Percentiles rank a stretch among this genome's conserved stretches.
Evolutionary conservation across 2,113 vertebrate species (phyloP).

Genomic region (Ammospiza caudacuta): DNA sequence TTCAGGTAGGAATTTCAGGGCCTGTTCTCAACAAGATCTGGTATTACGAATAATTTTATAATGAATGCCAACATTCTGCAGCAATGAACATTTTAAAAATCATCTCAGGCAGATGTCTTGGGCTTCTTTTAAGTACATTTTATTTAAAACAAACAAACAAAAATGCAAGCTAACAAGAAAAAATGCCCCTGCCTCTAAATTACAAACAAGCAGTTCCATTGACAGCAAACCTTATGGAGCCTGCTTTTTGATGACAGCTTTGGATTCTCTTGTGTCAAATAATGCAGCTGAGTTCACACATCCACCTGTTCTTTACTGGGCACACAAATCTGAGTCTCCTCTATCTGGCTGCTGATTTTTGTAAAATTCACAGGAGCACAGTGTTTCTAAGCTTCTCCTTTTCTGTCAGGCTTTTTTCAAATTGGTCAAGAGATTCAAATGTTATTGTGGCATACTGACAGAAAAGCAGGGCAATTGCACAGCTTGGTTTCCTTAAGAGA

Average conservation of each 20-base stretch:
- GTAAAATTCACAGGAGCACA: neutral
- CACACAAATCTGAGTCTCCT: neutral
- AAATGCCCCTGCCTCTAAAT: neutral
- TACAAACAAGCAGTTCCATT: neutral
- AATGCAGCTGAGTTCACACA: neutral
- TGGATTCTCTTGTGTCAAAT: neutral
- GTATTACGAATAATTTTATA: neutral
- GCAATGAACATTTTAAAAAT: neutral
- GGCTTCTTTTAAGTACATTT: neutral
- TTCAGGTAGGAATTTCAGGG: neutral
- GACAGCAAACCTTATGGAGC: neutral
- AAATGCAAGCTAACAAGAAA: neutral
- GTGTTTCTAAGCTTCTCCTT: neutral
- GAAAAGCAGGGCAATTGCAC: neutral
- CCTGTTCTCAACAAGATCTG: neutral
- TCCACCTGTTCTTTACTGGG: neutral
- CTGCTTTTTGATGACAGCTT: neutral
- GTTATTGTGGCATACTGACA: neutral
- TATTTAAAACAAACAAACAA: neutral
- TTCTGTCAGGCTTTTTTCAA: neutral
- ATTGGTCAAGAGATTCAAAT: neutral
- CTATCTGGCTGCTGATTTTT: neutral
- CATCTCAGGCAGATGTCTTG: neutral
- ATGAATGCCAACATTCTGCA: neutral
- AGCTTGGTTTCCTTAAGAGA: neutral